Evolutionary conservation across 2,888 invertebrate genomes (phyloP), one percentile per base, ranked within the genome.

Genomic region (Chalcis sispes): DNA sequence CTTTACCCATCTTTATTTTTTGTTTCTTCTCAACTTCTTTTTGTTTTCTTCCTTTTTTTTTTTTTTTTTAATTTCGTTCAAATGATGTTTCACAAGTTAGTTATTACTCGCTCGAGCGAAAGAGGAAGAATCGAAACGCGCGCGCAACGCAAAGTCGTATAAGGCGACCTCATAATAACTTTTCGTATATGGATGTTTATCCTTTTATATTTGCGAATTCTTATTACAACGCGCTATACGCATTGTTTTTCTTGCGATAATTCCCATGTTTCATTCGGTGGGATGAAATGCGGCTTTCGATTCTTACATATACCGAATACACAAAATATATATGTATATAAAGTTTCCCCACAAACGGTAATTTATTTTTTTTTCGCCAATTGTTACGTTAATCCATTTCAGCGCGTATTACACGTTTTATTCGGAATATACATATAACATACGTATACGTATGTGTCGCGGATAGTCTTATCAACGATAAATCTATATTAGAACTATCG

Each of bases 51-150:
- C 66, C 59, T 66, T 27, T 23, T 8, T 40, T 50, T 61, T 27
- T 66, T 52, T 42, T 13, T 2, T 4, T 15, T 29, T 25, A 1
- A 3, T 7, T 40, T 36, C 46, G 48, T 13, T n/a, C n/a, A n/a
- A 36, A 7, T 10, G 36, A 13, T 2, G 36, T 25, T 75, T 75
- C 75, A 42, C 70, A 75, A 75, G 50, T 7, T 20, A 20, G 48
- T 62, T 58, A 75, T 70, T 69, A 59, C 40, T n/a, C 56, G 29
- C 54, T n/a, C n/a, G 23, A 25, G 20, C 13, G 23, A n/a, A 32
- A 61, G 27, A 18, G 32, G 18, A 15, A 27, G 13, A 8, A 15
- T 42, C 2, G 13, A 13, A 4, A 13, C 15, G 42, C 15, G 15
- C 50, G 5, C 50, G 61, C 46, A 70, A 50, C 29, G 40, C 42